phyloP scores from a whole-genome alignment of 2,113 vertebrate species.

The Gulo gulo region DNA sequence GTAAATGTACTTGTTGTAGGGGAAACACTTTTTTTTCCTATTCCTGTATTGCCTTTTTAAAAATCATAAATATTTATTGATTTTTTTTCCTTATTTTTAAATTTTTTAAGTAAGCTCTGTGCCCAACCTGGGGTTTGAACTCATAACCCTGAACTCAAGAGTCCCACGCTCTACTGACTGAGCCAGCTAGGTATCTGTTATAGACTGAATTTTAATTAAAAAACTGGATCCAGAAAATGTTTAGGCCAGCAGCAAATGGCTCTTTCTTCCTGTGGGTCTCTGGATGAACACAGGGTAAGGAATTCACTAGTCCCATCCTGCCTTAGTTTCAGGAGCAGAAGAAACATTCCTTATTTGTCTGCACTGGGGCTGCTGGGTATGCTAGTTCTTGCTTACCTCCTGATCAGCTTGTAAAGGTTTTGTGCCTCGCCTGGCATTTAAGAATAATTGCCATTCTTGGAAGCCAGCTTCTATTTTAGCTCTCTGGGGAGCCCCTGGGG shows the following conservation, averaged over 20 bases:
- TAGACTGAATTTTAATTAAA: conserved; percentile 64
- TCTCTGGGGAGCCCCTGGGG: background rate
- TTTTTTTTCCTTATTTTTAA: background rate
- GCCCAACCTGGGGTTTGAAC: no score
- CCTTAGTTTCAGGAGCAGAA: conserved; percentile 70
- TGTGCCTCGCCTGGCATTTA: conserved; percentile 68
- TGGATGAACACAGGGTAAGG: conserved; percentile 63
- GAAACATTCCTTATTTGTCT: conserved; percentile 35
- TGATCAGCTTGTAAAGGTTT: conserved; percentile 72
- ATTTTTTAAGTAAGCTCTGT: no score
- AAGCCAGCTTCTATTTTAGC: conserved; percentile 51
- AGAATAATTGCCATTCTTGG: conserved; percentile 68
- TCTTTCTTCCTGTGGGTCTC: background rate
- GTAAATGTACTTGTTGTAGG: background rate
- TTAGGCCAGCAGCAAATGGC: background rate
- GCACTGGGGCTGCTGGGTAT: conserved; percentile 68
- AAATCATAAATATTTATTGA: conserved; percentile 8
- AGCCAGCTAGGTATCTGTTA: background rate
- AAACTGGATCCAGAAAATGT: conserved; percentile 27
- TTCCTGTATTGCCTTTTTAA: background rate
- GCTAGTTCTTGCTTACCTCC: conserved; percentile 77
- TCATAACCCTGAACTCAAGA: no score
- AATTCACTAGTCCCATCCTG: conserved; percentile 56
- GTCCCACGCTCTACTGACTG: no score
- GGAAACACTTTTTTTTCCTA: background rate